phyloP scores from a whole-genome alignment of 64 coral and sea anemone species.

The Porites lutea region DNA sequence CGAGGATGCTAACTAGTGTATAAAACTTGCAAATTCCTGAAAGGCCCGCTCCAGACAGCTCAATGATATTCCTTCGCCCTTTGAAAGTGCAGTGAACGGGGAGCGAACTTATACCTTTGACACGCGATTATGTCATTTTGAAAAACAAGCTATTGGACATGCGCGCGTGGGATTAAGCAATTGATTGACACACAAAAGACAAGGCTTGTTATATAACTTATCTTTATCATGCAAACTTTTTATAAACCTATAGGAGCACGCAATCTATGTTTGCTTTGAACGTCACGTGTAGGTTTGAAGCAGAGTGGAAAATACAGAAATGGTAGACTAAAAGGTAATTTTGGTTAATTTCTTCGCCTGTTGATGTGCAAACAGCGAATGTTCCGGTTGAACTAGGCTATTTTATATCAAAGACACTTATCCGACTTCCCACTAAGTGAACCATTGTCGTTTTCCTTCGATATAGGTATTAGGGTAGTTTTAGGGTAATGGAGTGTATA shows the following conservation, averaged over 20 bases:
- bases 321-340: no score
- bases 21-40: neutral
- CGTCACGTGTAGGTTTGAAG: no score
- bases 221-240: neutral
- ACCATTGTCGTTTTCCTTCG: no score
- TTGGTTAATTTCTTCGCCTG: no score
- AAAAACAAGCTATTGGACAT: slow-evolving; percentile 3
- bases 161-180: neutral
- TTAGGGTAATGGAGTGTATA: no score
- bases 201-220: slow-evolving; percentile 36
- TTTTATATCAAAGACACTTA: no score
- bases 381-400: no score
- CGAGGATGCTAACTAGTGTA: neutral
- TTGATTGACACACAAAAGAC: slow-evolving; percentile 20
- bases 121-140: slow-evolving; percentile 38
- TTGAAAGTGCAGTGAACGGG: slow-evolving; percentile 23
- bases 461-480: no score
- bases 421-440: no score
- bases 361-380: no score
- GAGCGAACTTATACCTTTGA: slow-evolving; percentile 56
- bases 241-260: slow-evolving; percentile 10
- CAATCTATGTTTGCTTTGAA: neutral
- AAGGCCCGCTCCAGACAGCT: neutral
- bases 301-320: no score
- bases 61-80: neutral